Conservation (phyloP, 2,888 invertebrate genomes). For the Odontothrips loti region DNA sequence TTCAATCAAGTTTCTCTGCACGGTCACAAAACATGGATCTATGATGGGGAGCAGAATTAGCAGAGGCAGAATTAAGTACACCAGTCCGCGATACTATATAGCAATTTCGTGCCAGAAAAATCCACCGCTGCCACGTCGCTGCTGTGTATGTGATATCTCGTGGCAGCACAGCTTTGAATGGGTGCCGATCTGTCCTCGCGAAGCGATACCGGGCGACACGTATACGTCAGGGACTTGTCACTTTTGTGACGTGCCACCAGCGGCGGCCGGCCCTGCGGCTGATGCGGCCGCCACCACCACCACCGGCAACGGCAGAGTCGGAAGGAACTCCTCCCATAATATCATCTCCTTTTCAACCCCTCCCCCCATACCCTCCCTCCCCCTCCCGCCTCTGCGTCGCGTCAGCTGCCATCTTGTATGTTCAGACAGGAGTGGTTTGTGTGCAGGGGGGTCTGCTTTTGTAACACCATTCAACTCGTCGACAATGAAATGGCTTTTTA, state of each 20-base stretch:
- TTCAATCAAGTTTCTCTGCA: no score
- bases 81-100: no score
- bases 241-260: neutral
- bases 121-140: no score
- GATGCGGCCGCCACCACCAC: neutral
- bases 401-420: constrained; percentile 18
- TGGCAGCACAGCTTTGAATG: no score
- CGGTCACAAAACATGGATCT: no score
- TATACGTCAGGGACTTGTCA: constrained; percentile 8
- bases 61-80: no score
- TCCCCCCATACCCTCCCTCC: neutral
- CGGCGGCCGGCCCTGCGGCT: neutral
- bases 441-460: neutral
- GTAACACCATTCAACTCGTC: constrained; percentile 4
- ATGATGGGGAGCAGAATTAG: no score
- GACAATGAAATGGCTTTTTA: constrained; percentile 26
- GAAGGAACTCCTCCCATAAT: neutral
- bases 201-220: neutral
- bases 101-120: no score
- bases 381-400: neutral
- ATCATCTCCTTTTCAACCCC: constrained; percentile 3
- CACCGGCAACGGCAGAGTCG: neutral
- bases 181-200: no score
- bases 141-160: no score
- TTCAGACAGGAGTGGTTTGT: neutral